These are phyloP conservation scores for Lasioglossum figueresi DNA, from an alignment of 2,888 invertebrate genomes.

Conservation along the genomic window DNA sequence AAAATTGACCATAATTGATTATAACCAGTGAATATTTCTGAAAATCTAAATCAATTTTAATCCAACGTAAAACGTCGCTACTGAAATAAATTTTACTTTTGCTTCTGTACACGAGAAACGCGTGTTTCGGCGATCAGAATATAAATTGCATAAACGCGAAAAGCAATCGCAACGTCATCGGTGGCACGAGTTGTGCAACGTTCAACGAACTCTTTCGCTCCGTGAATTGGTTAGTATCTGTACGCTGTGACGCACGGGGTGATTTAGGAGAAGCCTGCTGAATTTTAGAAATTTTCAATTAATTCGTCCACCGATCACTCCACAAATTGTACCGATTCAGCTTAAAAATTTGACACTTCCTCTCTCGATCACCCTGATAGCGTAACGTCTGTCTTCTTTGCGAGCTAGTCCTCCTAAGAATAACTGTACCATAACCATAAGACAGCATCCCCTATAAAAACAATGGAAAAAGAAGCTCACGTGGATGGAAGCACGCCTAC, in stretches of 20 bases:
- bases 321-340: background rate
- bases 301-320: background rate
- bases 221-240: background rate
- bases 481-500: conserved; percentile 34
- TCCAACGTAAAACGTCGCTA: background rate
- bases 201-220: background rate
- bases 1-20: too few species aligned
- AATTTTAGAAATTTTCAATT: background rate
- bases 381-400: conserved; percentile 13
- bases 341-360: background rate
- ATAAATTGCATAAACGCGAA: background rate
- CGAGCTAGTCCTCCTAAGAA: conserved; percentile 46
- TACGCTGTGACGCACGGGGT: background rate
- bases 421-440: conserved; percentile 25
- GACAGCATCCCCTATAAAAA: background rate
- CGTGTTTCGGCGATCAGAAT: background rate
- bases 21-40: background rate
- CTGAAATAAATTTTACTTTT: background rate
- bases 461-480: conserved; percentile 25
- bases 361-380: conserved; percentile 8
- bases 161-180: background rate
- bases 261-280: background rate
- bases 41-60: background rate
- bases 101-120: background rate
- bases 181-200: background rate